Evolutionary conservation across 2,888 invertebrate genomes (phyloP), one percentile per base, ranked within the genome.

Genomic region (Ypsolopha scabrella): DNA sequence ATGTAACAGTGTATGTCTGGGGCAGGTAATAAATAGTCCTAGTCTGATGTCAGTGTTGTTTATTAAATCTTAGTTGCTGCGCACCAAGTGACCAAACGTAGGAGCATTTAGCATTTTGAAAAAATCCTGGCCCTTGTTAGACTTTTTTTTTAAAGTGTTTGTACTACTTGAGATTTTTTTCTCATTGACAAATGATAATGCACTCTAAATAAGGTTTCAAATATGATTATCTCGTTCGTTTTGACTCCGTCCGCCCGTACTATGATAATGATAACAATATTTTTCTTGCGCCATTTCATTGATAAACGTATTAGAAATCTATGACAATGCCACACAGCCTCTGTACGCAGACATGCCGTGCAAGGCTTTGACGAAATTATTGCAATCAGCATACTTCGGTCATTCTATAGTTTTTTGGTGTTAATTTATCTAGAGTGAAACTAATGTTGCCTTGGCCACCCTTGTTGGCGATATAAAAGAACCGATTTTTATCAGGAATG

Each of bases 381-480:
- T 73, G 64, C 72, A 62, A 68, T 61, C 62, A 59, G 67, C 67
- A 68, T 62, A 65, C 64, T 58, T 62, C 63, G 58, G 58, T 61
- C 24, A 33, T 9, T 11, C n/a, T 8, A 43, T 47, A 24, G 33
- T 46, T 52, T 52, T 52, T 52, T 48, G n/a, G n/a, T 43, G 10
- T 13, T 38, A 43, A 65, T 65, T 50, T 62, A 54, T 61, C 61
- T 70, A 71, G 59, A 73, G 77, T 69, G 82, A 80, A 81, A 82
- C 75, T 78, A 64, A 69, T 68, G 71, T 82, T 69, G 74, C 81
- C 80, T 82, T 83, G 82, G 69, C 56, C 61, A 72, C 67, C 57
- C 67, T 73, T 73, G 66, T 65, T 70, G 66, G 65, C 62, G 65
- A 75, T 85, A 85, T 85, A 83, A 80, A 85, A 81, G 78, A 67